Evolutionary conservation across 2,888 invertebrate species (phyloP).

Genomic region (Cistogaster globosa): DNA sequence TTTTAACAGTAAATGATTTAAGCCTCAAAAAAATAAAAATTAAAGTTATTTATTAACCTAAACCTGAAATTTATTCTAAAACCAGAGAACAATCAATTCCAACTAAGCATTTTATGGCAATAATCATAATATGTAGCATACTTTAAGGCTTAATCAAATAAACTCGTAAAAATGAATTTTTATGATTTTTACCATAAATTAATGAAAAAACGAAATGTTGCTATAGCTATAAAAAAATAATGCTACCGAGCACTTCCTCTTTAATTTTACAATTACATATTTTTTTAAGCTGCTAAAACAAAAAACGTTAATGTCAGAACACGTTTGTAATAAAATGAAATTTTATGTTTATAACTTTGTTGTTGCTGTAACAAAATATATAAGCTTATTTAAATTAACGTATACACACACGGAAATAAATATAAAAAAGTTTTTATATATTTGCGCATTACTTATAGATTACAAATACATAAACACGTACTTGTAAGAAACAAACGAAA

Average conservation of each 20-base stretch:
- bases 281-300: neutral
- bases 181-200: slow-evolving; percentile 53
- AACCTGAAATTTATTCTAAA: neutral
- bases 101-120: neutral
- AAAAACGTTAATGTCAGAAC: slow-evolving; percentile 44
- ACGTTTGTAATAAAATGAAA: slow-evolving; percentile 70
- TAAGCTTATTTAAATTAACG: slow-evolving; percentile 1
- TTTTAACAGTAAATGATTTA: no score
- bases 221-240: slow-evolving; percentile 32
- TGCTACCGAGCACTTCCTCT: neutral
- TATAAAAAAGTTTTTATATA: slow-evolving; percentile 11
- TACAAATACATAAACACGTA: slow-evolving; percentile 71
- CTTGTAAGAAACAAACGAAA: slow-evolving; percentile 48
- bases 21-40: neutral
- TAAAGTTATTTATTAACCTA: slow-evolving; percentile 3
- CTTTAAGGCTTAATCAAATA: slow-evolving; percentile 35
- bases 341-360: slow-evolving; percentile 70
- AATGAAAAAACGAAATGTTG: slow-evolving; percentile 40
- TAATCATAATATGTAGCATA: slow-evolving; percentile 53
- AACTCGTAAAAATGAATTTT: slow-evolving; percentile 47
- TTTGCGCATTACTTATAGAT: slow-evolving; percentile 64
- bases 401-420: neutral
- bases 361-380: slow-evolving; percentile 25
- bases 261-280: slow-evolving; percentile 52
- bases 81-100: neutral